Conservation (phyloP, 2,113 vertebrate genomes). For the Stomatorhinus ivindoensis region DNA sequence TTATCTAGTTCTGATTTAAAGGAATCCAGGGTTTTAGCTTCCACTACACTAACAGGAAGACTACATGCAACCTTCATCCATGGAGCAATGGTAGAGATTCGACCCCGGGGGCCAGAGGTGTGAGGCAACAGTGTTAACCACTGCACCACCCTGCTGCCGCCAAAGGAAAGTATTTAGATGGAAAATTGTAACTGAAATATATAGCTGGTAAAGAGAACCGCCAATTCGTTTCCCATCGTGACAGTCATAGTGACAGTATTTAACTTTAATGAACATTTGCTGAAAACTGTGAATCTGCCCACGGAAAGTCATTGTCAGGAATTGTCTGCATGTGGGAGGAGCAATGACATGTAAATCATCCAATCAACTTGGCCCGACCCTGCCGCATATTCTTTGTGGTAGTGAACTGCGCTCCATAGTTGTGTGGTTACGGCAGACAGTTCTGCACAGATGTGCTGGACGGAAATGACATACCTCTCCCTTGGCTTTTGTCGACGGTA, state of each 20-base stretch:
- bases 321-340: background rate
- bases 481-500: slow-evolving; percentile 18
- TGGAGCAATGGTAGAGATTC: background rate
- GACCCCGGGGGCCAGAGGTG: background rate
- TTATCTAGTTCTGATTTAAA: no score
- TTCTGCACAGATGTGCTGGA: background rate
- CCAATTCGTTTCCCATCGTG: background rate
- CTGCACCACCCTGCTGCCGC: no score
- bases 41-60: no score
- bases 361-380: background rate
- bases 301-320: background rate
- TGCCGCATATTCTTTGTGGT: background rate
- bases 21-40: no score
- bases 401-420: background rate
- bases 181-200: background rate
- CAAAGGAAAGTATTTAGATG: background rate
- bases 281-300: background rate
- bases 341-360: background rate
- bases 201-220: background rate
- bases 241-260: background rate
- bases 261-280: background rate
- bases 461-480: slow-evolving; percentile 15
- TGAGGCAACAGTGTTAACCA: background rate
- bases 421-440: background rate
- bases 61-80: background rate